Conservation (phyloP, 2,888 invertebrate species). For the Marasmarcha lunaedactyla region DNA sequence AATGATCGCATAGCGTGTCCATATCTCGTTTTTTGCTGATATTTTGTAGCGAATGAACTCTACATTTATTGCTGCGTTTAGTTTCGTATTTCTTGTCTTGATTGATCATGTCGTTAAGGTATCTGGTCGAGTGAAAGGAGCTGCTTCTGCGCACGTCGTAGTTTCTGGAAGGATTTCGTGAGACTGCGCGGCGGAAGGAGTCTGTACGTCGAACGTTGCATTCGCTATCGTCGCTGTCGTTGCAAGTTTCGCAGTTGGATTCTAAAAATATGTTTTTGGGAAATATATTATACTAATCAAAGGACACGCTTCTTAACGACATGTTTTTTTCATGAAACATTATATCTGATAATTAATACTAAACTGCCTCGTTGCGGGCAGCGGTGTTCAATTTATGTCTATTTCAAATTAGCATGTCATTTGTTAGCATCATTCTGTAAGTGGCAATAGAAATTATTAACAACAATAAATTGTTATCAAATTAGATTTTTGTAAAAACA, state of each 20-base stretch:
- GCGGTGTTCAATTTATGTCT: too few relatives aligned
- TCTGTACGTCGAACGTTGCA: slow-evolving; percentile 51
- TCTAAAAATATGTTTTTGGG: slow-evolving; percentile 41
- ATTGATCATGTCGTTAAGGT: slow-evolving; percentile 36
- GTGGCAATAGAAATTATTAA: too few relatives aligned
- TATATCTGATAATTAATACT: too few relatives aligned
- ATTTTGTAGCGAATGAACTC: slow-evolving; percentile 56
- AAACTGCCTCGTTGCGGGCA: too few relatives aligned
- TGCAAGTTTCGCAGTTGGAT: slow-evolving; percentile 54
- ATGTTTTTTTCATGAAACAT: not conserved
- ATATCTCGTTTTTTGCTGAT: slow-evolving; percentile 46
- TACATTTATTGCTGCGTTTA: slow-evolving; percentile 34
- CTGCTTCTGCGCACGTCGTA: slow-evolving; percentile 48
- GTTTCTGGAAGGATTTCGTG: slow-evolving; percentile 36
- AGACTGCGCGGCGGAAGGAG: slow-evolving; percentile 47
- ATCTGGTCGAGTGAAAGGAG: slow-evolving; percentile 53
- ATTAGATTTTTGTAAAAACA: too few relatives aligned
- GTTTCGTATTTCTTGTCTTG: too few relatives aligned
- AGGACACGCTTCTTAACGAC: not conserved
- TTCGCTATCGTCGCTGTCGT: slow-evolving; percentile 60
- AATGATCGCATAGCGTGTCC: slow-evolving; percentile 50
- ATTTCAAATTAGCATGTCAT: too few relatives aligned
- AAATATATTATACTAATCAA: slow-evolving; percentile 4
- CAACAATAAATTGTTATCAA: too few relatives aligned
- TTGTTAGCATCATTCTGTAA: too few relatives aligned